Conservation (phyloP, 2,113 vertebrate genomes). For the Gorsachius goisagi region DNA sequence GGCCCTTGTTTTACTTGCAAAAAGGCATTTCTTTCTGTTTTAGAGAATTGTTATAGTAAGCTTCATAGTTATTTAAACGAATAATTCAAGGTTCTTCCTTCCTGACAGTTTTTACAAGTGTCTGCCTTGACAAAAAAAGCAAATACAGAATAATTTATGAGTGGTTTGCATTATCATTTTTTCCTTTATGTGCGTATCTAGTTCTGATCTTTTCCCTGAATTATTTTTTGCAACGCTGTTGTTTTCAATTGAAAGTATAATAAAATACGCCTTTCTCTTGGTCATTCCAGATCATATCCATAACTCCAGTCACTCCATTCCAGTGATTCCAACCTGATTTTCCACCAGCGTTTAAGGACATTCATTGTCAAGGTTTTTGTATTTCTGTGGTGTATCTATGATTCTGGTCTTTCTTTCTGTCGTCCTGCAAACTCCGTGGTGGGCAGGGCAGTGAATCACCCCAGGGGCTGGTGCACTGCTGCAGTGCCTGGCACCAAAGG, state of each 20-base stretch:
- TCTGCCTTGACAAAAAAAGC: not conserved
- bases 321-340: not conserved
- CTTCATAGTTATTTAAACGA: not conserved
- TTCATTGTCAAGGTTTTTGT: not conserved
- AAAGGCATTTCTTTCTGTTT: not conserved
- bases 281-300: not conserved
- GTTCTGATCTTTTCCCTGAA: not conserved
- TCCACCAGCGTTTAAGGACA: not conserved
- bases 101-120: not conserved
- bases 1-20: not conserved
- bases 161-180: not conserved
- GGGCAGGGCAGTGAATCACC: not conserved
- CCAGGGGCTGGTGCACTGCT: not conserved
- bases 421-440: not conserved
- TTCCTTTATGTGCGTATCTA: not conserved
- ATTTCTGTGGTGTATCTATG: not conserved
- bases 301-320: not conserved
- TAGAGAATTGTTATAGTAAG: not conserved
- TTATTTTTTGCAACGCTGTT: not conserved
- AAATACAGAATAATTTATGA: not conserved
- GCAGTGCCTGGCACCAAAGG: not conserved
- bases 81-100: not conserved
- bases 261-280: not conserved
- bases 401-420: not conserved
- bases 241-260: not conserved